Evolutionary conservation across 1,140 invertebrate genomes (phyloP).

Genomic region (Ctenoplectra terminalis): DNA sequence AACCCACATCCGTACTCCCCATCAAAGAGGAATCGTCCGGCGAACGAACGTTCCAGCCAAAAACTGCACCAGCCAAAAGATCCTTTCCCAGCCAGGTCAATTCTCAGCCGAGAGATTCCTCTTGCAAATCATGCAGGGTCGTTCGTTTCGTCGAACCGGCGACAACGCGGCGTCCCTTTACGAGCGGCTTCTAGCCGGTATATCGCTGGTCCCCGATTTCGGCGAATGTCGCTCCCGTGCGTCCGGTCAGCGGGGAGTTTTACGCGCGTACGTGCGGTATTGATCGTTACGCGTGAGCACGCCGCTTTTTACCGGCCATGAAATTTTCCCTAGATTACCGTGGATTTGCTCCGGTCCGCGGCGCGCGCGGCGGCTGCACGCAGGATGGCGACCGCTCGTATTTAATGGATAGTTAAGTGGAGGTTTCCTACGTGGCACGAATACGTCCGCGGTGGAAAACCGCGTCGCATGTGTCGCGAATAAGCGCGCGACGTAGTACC

Average conservation of each 20-base stretch:
- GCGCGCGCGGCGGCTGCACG: slow-evolving; percentile 14
- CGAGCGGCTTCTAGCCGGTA: slow-evolving; percentile 12
- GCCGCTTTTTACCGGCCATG: slow-evolving; percentile 58
- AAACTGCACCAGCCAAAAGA: neutral
- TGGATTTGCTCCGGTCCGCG: slow-evolving; percentile 53
- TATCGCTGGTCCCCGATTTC: slow-evolving; percentile 1
- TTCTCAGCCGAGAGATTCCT: neutral
- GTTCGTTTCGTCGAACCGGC: neutral
- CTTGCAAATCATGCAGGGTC: neutral
- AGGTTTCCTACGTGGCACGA: slow-evolving; percentile 78
- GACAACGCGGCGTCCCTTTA: slow-evolving; percentile 34
- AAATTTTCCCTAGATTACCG: slow-evolving; percentile 69
- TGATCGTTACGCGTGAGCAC: slow-evolving; percentile 51
- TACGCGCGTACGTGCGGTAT: slow-evolving; percentile 49
- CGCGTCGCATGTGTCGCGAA: slow-evolving; percentile 69
- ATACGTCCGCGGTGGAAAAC: slow-evolving; percentile 65
- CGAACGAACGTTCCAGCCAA: neutral
- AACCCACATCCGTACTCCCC: neutral
- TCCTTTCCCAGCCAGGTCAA: neutral
- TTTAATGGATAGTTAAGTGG: slow-evolving; percentile 82
- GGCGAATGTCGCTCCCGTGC: slow-evolving; percentile 44
- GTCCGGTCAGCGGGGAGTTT: slow-evolving; percentile 39
- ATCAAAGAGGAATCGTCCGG: neutral
- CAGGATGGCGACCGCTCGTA: slow-evolving; percentile 66
- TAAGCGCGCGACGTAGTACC: neutral